Base-by-base conservation (phyloP, 1,140 invertebrate species). In the Melipona quadrifasciata region DNA sequence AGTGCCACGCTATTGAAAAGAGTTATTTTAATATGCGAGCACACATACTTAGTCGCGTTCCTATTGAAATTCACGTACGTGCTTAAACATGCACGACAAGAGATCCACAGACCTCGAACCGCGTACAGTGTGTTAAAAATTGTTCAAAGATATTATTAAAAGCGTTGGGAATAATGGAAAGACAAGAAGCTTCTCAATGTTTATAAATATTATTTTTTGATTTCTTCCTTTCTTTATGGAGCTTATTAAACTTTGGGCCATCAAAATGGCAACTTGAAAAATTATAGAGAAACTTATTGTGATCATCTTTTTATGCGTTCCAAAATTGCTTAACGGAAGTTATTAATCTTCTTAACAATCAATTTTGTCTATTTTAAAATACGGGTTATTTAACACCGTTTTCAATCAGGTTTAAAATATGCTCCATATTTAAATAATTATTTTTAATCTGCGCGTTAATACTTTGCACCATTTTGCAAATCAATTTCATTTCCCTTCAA, bases 11-110 rank as follows among this genome's bases (percentile, higher is more conserved):
- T 16, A 3, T 55, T 51, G 27, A 55, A 47, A 72, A 19, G 39
- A 47, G 51, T 51, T 58, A 61, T 78, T 58, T 68, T 85, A 68
- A 82, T 34, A 31, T 57, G 17, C 21, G 47, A 61, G 39, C 51
- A 72, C 39, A 8, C 39, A 47, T 11, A 47, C 34, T n/a, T 39
- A 14, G 72, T 34, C 47, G 55, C 24, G 14, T 55, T 8, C 55
- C 34, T 31, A 57, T 53, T 68, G 64, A 83, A 67, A 83, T 78
- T 12, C 17, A 71, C 27, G 27, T 31, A 65, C 12, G 24, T 61
- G 39, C 8, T 47, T 8, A 61, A 51, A 47, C 64, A 57, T 53
- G 53, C 12, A 39, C 19, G 17, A 64, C 39, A 55, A 27, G 5
- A 31, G 24, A 21, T 65, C 11, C 19, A 47, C 57, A 47, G 39